Conservation (phyloP, 2,888 invertebrate genomes). For the Megaustenia siamemsis region DNA sequence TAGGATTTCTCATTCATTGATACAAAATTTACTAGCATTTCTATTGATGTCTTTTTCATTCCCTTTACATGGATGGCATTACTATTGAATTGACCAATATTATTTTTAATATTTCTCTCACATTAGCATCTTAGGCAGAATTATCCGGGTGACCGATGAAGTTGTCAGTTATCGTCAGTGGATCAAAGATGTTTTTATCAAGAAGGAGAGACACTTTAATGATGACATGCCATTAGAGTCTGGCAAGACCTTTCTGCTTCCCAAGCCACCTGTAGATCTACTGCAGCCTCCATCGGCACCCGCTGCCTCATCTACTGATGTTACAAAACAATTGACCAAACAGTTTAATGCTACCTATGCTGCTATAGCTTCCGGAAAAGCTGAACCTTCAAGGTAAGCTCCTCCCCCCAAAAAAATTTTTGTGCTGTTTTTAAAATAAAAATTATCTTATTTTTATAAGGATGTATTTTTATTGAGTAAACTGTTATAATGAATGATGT, state of each 20-base stretch:
- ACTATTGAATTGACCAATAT: background rate
- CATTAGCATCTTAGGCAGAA: constrained; percentile 90
- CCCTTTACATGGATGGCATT: too few species aligned
- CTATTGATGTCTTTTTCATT: too few species aligned
- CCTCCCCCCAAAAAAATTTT: too few species aligned
- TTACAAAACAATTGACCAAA: background rate
- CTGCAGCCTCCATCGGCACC: background rate
- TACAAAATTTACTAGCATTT: too few species aligned
- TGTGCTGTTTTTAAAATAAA: too few species aligned
- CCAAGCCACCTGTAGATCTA: constrained; percentile 6
- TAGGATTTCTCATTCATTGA: too few species aligned
- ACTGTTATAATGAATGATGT: too few species aligned
- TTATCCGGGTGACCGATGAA: constrained; percentile 95
- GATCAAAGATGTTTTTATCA: constrained; percentile 83
- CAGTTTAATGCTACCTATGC: constrained; percentile 38
- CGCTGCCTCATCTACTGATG: background rate
- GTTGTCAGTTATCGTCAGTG: constrained; percentile 88
- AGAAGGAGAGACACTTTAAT: background rate
- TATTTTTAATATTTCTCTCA: background rate
- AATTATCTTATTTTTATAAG: too few species aligned
- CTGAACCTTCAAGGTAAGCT: constrained; percentile 38
- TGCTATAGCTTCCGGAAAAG: constrained; percentile 48
- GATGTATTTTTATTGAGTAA: too few species aligned
- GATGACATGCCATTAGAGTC: constrained; percentile 13
- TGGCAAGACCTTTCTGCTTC: background rate